Base-by-base conservation (phyloP, 2,797 vertebrate species). In the Enteromius thamalakanensis region DNA sequence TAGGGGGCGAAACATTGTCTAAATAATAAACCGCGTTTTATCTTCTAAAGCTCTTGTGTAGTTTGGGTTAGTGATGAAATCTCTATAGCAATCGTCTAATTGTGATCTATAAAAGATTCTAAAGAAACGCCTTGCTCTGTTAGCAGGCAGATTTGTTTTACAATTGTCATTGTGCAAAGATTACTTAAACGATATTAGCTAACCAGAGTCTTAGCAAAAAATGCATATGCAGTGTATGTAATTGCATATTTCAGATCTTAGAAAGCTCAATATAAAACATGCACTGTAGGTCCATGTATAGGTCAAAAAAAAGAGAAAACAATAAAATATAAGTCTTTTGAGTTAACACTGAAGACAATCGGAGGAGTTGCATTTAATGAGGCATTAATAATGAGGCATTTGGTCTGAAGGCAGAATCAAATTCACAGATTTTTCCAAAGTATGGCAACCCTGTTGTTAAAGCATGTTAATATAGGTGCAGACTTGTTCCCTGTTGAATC, bases 1-100 rank as follows among this genome's bases (percentile, higher is more conserved):
- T 12, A n/a, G 70, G 80, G 69, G 32, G 58, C 3, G 0, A 55
- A 29, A 42, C 53, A 72, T 10, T 23, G 37, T 72, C 55, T 23
- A 74, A 83, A 69, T 58, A 77, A 76, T 82, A 76, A 76, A 67
- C 81, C 62, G 4, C 34, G 2, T 68, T 82, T 82, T 45, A 75
- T 80, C 79, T 80, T 1, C 11, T 58, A 21, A 64, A 49, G 79
- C 55, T 76, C 62, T 65, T 8, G 29, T 53, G 80, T 34, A 82
- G 47, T n/a, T 17, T 21, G 12, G 70, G 69, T 53, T 26, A 53
- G 79, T 21, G 29, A 81, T 72, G 21, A 76, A 68, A 82, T 82
- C 80, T 82, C 4, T 1, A 32, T 17, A 11, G 9, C 58, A 81
- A 64, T 74, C 55, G 62, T 64, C 29, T 64, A 34, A 72, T 53